Evolutionary conservation across 2,888 invertebrate genomes (phyloP), one percentile per base, ranked within the genome.

Genomic region (Tricholauxania praeusta): DNA sequence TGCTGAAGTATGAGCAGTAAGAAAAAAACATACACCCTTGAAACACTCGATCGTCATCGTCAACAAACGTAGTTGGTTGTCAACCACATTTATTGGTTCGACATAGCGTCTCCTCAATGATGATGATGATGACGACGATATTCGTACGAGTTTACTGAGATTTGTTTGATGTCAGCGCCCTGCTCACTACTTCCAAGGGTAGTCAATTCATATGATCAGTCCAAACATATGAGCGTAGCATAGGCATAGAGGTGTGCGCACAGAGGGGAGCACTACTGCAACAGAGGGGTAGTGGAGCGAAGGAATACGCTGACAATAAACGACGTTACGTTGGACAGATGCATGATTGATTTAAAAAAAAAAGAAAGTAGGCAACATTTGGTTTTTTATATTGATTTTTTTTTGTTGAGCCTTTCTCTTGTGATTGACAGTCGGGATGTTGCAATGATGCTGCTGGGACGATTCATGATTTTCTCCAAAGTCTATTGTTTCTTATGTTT

Each of bases 21-120:
- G 69, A 69, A 74, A 73, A 74, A 78, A 73, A 39, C 39, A 82
- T 81, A 82, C 84, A 82, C 84, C 82, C 84, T 82, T 82, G 82
- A 81, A 82, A 80, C 75, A 78, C 82, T 83, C 82, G 39, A 10
- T 39, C 39, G 39, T 39, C 39, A 39, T 39, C 39, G 39, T 39
- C 39, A 39, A 39, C 39, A 39, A 39, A 39, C 39, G 39, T 39
- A 39, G 39, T 39, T 39, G 39, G 39, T 39, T 83, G 84, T 82
- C 84, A 83, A 83, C 82, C 79, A 80, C 81, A 82, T 82, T 81
- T 76, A 73, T 72, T 62, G 72, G 28, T 64, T 64, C 60, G 64
- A 55, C 62, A 55, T 15, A 64, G 55, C 17, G 12, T 55, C 19
- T 22, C 12, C 55, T 17, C 12, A 55, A 55, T n/a, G 55, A 1